Evolutionary conservation across 2,888 invertebrate species (phyloP), one percentile per base, ranked within the genome.

Genomic region (Lepidonotus clava): DNA sequence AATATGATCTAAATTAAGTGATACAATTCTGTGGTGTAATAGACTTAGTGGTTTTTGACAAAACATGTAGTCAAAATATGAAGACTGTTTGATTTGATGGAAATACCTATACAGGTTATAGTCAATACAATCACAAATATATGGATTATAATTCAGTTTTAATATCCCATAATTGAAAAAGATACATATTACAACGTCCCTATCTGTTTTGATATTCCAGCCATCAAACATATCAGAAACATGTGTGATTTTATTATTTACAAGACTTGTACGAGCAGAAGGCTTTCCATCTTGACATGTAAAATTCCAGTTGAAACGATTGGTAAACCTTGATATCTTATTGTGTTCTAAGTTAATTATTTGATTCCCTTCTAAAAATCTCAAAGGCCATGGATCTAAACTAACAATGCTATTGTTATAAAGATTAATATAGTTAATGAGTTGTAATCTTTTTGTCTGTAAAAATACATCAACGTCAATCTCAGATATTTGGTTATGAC

Each of bases 51-150:
- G 76, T 4, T 5, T 36, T 18, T 2, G 6, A 76, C 76, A 76
- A 38, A 36, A 36, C 36, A 76, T 14, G 18, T 67, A n/a, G 21
- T n/a, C 76, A 2, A 4, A 21, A 5, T 24, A 18, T n/a, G n/a
- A n/a, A 11, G 71, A 24, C 40, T 38, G 34, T 4, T 76, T 36
- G 2, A 76, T 40, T 8, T 5, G 1, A 4, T 76, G 1, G 21
- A 34, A 18, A 2, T 36, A 24, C 36, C 38, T 41, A 34, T 38
- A 38, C 34, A 40, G 2, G 21, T 41, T 34, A 21, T 38, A 76
- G 18, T 76, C 76, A 76, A 76, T 18, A 76, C 76, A 76, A 24
- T 76, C 76, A 76, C 76, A 76, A n/a, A 40, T 2, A 38, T 36
- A 76, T n/a, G 38, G 21, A 34, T 76, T 76, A 2, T 28, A 2